phyloP scores from a whole-genome alignment of 2,797 vertebrate genomes.

The Xenentodon cancila region DNA sequence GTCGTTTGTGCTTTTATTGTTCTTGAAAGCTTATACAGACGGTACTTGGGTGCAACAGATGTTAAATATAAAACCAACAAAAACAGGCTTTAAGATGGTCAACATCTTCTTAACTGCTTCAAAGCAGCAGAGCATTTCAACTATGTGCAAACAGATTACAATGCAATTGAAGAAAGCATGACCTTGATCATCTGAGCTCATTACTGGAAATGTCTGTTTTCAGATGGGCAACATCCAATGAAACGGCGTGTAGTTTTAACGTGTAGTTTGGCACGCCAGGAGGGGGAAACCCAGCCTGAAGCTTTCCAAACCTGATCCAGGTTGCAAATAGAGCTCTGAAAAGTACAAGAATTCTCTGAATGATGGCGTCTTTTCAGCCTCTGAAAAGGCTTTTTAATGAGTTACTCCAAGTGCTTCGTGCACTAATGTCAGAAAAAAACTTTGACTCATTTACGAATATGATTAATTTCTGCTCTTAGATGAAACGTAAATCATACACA shows the following conservation, averaged over 20 bases:
- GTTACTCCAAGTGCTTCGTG: not conserved
- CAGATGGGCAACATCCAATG: conserved; percentile 49
- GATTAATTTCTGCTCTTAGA: no score
- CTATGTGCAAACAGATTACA: conserved; percentile 11
- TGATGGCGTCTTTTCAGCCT: no score
- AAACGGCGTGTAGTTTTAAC: conserved; percentile 28
- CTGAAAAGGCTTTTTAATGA: no score
- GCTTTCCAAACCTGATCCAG: conserved; percentile 25
- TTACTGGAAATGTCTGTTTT: conserved; percentile 63
- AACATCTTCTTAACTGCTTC: not conserved
- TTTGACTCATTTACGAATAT: not conserved
- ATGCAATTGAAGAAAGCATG: not conserved
- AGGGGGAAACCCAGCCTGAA: conserved; percentile 7
- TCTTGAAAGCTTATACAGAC: conserved; percentile 1
- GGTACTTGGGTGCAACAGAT: not conserved
- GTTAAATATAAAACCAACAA: conserved; percentile 4
- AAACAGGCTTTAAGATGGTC: conserved; percentile 5
- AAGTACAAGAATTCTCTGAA: conserved; percentile 19
- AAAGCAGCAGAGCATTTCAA: not conserved
- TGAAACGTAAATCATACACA: no score
- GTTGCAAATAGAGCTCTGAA: not conserved
- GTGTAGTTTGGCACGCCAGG: conserved; percentile 52
- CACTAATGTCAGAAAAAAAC: not conserved
- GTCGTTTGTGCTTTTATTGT: conserved; percentile 6
- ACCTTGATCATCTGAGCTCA: conserved; percentile 2